These are phyloP conservation scores for Actinernus sp. DNA, from an alignment of 92 coral and sea anemone species.

Conservation along the genomic window DNA sequence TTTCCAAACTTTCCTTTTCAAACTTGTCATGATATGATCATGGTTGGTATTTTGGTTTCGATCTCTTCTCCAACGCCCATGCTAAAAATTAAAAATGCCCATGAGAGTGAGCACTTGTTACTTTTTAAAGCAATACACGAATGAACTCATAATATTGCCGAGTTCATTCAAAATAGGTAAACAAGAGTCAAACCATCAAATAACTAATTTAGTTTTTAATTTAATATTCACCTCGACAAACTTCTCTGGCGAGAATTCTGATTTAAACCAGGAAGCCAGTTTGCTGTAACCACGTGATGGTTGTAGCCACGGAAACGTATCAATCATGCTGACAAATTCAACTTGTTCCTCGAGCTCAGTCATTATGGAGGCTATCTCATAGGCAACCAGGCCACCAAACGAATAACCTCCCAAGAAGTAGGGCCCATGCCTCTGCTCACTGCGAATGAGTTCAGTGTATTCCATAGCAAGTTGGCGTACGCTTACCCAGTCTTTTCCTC, in stretches of 20 bases:
- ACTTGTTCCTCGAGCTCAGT: slow-evolving; percentile 62
- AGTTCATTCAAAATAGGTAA: too few relatives aligned
- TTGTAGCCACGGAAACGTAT: slow-evolving; percentile 80
- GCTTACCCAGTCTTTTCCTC: slow-evolving; percentile 54
- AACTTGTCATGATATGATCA: too few relatives aligned
- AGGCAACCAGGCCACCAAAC: slow-evolving; percentile 73
- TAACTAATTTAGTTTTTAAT: too few relatives aligned
- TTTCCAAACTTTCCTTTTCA: too few relatives aligned
- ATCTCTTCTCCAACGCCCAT: too few relatives aligned
- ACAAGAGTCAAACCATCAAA: too few relatives aligned
- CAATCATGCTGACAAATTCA: slow-evolving; percentile 79
- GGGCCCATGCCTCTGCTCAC: slow-evolving; percentile 69
- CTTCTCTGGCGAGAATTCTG: background rate
- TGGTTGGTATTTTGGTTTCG: too few relatives aligned
- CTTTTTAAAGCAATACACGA: too few relatives aligned
- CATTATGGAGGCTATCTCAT: slow-evolving; percentile 78
- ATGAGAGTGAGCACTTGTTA: too few relatives aligned
- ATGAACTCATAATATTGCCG: too few relatives aligned
- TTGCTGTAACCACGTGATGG: background rate
- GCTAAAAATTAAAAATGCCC: too few relatives aligned
- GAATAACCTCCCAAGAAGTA: slow-evolving; percentile 80
- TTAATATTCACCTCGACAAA: background rate
- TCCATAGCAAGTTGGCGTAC: slow-evolving; percentile 67
- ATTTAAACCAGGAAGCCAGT: background rate
- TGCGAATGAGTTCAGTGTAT: slow-evolving; percentile 52